These are phyloP conservation scores for Palaemon carinicauda DNA, from an alignment of 1,140 invertebrate species.

Conservation along the genomic window DNA sequence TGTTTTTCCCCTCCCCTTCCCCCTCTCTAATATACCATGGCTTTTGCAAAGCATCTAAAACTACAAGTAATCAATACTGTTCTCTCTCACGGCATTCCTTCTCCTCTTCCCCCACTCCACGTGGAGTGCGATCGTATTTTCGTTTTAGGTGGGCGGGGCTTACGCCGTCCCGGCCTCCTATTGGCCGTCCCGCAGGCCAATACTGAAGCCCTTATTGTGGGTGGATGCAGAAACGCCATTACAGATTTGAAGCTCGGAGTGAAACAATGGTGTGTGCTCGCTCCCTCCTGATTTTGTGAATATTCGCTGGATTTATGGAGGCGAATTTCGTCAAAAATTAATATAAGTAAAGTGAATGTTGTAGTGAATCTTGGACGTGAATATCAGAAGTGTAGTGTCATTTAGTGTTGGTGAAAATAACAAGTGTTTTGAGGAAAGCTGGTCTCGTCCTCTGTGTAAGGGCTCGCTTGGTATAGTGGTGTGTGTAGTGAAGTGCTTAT, in stretches of 20 bases:
- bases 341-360: constrained; percentile 14
- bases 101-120: background rate
- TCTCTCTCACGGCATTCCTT: no score
- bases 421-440: background rate
- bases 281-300: constrained; percentile 26
- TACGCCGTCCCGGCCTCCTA: background rate
- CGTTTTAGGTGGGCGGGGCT: background rate
- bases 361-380: constrained; percentile 61
- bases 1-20: background rate
- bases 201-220: background rate
- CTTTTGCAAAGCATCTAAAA: background rate
- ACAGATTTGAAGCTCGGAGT: constrained; percentile 51
- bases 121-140: constrained; percentile 33
- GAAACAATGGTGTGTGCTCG: constrained; percentile 29
- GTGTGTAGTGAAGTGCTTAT: background rate
- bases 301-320: constrained; percentile 34
- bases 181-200: constrained; percentile 13
- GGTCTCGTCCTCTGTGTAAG: no score
- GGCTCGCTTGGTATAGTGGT: no score
- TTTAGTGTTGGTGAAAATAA: constrained; percentile 56
- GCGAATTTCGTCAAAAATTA: constrained; percentile 23
- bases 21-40: background rate
- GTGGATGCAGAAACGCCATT: constrained; percentile 51
- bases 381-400: constrained; percentile 62
- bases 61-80: constrained; percentile 7